These are phyloP conservation scores for Mycteria americana DNA, from an alignment of 2,797 vertebrate species.

Conservation along the genomic window DNA sequence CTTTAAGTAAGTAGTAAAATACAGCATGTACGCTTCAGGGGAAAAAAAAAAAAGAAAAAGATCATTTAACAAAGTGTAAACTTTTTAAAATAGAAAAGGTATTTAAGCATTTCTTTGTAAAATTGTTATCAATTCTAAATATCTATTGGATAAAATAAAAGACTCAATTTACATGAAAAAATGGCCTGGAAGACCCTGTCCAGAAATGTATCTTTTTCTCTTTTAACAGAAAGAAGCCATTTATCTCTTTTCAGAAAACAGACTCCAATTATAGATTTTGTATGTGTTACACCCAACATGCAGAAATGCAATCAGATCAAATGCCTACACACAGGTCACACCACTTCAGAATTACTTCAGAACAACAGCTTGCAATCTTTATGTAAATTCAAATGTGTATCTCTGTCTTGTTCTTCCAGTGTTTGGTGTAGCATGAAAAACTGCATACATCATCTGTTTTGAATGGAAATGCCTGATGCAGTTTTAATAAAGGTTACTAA, in stretches of 20 bases:
- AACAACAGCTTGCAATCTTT: slow-evolving; percentile 75
- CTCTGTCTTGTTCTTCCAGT: slow-evolving; percentile 53
- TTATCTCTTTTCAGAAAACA: slow-evolving; percentile 78
- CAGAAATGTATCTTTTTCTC: slow-evolving; percentile 1
- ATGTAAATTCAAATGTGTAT: slow-evolving; percentile 69
- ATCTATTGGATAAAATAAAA: neutral
- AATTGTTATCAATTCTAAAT: neutral
- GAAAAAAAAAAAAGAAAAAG: neutral
- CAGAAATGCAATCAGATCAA: slow-evolving; percentile 54
- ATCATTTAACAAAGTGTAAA: neutral
- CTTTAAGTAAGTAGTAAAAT: neutral
- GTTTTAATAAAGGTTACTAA: slow-evolving; percentile 75
- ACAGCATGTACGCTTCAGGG: neutral
- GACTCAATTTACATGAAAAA: neutral
- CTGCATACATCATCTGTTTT: slow-evolving; percentile 55
- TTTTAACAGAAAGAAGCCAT: slow-evolving; percentile 66
- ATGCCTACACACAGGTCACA: slow-evolving; percentile 46
- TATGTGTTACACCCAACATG: slow-evolving; percentile 78
- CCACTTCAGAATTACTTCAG: slow-evolving; percentile 69
- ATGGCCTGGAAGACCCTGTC: neutral
- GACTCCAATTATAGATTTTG: slow-evolving; percentile 87
- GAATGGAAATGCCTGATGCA: slow-evolving; percentile 67
- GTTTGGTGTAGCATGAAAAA: slow-evolving; percentile 64
- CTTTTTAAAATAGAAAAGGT: neutral
- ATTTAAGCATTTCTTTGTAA: neutral